Evolutionary conservation across 2,888 invertebrate genomes (phyloP).

Genomic region (Eupithecia pulchellata): DNA sequence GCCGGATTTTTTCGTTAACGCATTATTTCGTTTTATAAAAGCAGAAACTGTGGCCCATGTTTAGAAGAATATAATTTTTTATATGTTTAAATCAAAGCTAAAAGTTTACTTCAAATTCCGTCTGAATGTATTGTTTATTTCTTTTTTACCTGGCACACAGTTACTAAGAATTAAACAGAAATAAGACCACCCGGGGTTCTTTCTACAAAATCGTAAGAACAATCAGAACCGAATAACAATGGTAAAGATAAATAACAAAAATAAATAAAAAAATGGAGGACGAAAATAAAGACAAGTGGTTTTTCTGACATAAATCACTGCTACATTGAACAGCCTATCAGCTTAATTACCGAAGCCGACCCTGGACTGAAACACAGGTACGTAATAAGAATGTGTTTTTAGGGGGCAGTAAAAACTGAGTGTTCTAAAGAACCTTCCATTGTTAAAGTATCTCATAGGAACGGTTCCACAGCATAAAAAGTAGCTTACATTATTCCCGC

Average conservation of each 20-base stretch:
- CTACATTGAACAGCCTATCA: not conserved
- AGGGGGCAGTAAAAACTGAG: not conserved
- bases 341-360: not conserved
- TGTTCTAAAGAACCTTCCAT: not conserved
- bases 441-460: not conserved
- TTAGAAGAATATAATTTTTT: not conserved
- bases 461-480: not conserved
- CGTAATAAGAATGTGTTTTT: not conserved
- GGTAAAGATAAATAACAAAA: too few relatives aligned
- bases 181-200: not conserved
- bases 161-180: not conserved
- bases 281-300: not conserved
- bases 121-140: too few relatives aligned
- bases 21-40: too few relatives aligned
- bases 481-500: not conserved
- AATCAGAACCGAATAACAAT: not conserved
- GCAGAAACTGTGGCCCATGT: not conserved
- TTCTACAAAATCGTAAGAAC: not conserved
- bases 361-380: not conserved
- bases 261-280: too few relatives aligned
- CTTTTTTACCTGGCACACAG: not conserved
- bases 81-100: not conserved
- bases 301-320: not conserved
- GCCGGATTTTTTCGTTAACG: not conserved
- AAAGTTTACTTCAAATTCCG: too few relatives aligned